These are phyloP conservation scores for Pollenia griseotomentosa DNA, from an alignment of 2,888 invertebrate species.

Conservation along the genomic window DNA sequence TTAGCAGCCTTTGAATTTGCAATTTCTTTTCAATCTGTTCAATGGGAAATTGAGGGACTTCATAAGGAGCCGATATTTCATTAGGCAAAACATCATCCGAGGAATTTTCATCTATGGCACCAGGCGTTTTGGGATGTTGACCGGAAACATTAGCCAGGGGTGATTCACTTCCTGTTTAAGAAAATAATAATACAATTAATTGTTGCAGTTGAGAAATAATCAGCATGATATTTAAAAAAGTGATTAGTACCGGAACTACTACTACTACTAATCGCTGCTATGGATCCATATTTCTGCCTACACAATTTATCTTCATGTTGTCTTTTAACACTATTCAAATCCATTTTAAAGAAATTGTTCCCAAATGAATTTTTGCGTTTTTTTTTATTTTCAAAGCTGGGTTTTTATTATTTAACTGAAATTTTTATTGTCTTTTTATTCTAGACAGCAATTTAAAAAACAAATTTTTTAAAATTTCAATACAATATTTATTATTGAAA, in stretches of 20 bases:
- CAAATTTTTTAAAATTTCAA: not conserved
- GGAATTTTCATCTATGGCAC: constrained; percentile 66
- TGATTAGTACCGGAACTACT: not conserved
- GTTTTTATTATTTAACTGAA: not conserved
- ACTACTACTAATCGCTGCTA: not conserved
- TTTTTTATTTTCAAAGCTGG: not conserved
- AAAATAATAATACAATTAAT: constrained; percentile 8
- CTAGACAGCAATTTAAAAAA: constrained; percentile 1
- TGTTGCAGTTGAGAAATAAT: not conserved
- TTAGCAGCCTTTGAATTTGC: constrained; percentile 94
- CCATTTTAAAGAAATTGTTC: not conserved
- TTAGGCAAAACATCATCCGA: constrained; percentile 85
- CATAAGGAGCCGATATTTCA: constrained; percentile 97
- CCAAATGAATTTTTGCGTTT: not conserved
- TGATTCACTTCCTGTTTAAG: constrained; percentile 79
- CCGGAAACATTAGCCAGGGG: constrained; percentile 40
- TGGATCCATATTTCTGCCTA: constrained; percentile 16
- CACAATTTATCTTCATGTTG: not conserved
- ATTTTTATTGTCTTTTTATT: constrained; percentile 18
- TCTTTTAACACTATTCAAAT: constrained; percentile 21
- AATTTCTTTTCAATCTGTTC: constrained; percentile 98
- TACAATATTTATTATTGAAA: not conserved
- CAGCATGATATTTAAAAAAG: not conserved
- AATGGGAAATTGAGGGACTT: constrained; percentile 98
- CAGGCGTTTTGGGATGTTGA: constrained; percentile 68